Percentiles rank a stretch among this genome's conserved stretches.
Conservation (phyloP, 1,140 invertebrate species). For the Muscidifurax raptorellus region DNA sequence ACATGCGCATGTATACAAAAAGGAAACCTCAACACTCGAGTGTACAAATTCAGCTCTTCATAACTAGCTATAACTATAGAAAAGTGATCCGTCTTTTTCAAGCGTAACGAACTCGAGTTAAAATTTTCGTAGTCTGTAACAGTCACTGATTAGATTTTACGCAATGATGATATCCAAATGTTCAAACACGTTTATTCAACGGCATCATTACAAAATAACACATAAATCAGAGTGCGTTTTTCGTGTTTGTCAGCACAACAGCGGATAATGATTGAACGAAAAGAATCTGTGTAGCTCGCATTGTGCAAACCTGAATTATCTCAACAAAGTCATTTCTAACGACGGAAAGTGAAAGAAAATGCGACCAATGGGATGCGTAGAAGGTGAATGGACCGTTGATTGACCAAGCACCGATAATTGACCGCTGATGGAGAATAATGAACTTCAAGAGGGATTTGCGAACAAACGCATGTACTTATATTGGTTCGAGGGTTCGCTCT, state of each 20-base stretch:
- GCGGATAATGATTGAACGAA: too few relatives aligned
- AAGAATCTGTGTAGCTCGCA: neutral
- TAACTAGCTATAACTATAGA: neutral
- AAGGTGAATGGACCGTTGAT: slow-evolving; percentile 19
- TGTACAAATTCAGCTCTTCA: neutral
- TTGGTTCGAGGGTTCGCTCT: neutral
- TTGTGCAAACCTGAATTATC: neutral
- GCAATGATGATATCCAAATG: too few relatives aligned
- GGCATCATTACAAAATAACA: too few relatives aligned
- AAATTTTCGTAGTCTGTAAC: too few relatives aligned
- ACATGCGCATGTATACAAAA: neutral
- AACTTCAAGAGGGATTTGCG: slow-evolving; percentile 7
- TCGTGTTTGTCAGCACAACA: too few relatives aligned
- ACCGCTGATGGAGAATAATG: neutral
- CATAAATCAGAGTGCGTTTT: too few relatives aligned
- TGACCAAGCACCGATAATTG: slow-evolving; percentile 26
- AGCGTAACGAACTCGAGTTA: too few relatives aligned
- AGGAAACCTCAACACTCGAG: neutral
- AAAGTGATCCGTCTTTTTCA: too few relatives aligned
- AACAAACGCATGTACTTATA: neutral
- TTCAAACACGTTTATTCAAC: too few relatives aligned
- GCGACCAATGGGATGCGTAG: neutral
- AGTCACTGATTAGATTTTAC: too few relatives aligned
- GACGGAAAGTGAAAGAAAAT: neutral
- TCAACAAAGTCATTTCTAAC: neutral